A percentile compares a stretch with the other conserved stretches of the same genome.
Evolutionary conservation across 2,888 invertebrate genomes (phyloP).

Genomic region (Aphodius sticticus): DNA sequence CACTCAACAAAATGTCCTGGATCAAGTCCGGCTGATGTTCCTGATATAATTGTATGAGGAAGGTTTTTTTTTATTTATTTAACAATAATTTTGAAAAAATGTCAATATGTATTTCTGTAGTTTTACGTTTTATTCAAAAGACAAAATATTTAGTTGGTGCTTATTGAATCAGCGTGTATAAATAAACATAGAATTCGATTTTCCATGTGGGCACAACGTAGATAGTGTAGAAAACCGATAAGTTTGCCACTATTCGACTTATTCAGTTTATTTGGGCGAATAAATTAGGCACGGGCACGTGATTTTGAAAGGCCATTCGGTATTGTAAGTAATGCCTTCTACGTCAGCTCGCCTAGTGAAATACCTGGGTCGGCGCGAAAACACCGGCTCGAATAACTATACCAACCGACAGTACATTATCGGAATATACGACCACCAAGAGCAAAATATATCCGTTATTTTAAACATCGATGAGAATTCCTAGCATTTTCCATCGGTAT

Average conservation of each 20-base stretch:
- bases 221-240: not conserved
- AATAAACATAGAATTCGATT: not conserved
- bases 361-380: not conserved
- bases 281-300: not conserved
- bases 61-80: too few species aligned
- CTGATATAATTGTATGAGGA: too few species aligned
- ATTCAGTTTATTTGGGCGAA: not conserved
- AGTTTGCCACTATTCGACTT: not conserved
- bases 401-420: not conserved
- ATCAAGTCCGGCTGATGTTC: too few species aligned
- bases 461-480: not conserved
- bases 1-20: too few species aligned
- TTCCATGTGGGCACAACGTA: not conserved
- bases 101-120: too few species aligned
- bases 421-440: not conserved
- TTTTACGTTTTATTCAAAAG: too few species aligned
- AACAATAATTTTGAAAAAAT: too few species aligned
- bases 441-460: not conserved
- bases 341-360: not conserved
- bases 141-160: too few species aligned
- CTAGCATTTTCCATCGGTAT: not conserved
- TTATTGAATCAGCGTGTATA: too few species aligned
- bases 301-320: not conserved
- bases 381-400: not conserved
- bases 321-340: not conserved